Evolutionary conservation across 2,113 vertebrate genomes (phyloP), one percentile per base, ranked within the genome.

Genomic region (Theristicus caerulescens): DNA sequence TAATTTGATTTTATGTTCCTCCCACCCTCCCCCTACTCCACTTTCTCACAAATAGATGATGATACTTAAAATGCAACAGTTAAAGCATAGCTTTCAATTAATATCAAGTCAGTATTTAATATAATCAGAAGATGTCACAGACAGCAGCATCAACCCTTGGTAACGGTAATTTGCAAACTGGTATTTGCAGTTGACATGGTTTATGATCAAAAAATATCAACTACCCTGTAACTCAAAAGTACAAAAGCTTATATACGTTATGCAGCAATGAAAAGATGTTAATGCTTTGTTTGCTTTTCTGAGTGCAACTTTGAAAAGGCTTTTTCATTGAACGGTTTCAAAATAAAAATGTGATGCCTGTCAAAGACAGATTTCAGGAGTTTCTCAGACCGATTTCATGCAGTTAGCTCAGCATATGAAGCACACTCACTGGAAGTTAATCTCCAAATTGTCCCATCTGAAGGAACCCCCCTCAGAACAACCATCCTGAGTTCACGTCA

Each of bases 181-280:
- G 36, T 81, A 81, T 64, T 95, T 2, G 1, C 32, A 88, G 40
- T 6, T 94, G 80, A 88, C 67, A 64, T 31, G 36, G 72, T 61
- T 94, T 82, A 31, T 34, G 82, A 94, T 88, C 66, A 66, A 69
- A 85, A 93, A 38, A 89, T 34, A 91, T 73, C 77, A 92, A 77
- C 38, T 86, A 70, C 55, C 65, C 83, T 74, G 62, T 34, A 91
- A 62, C 36, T 87, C 59, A 31, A 11, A 62, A 86, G 78, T 62
- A 82, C n/a, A 80, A 85, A 79, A 72, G 58, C n/a, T 91, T 87
- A 91, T 61, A 52, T 52, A 17, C 1, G 1, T 58, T 73, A 70
- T 6, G 46, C 34, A 70, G 77, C 54, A 67, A 82, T 7, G 38
- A 77, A 80, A 84, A 87, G 5, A 77, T 27, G 31, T n/a, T 69